phyloP scores from a whole-genome alignment of 2,113 vertebrate species.

The Ictalurus furcatus region DNA sequence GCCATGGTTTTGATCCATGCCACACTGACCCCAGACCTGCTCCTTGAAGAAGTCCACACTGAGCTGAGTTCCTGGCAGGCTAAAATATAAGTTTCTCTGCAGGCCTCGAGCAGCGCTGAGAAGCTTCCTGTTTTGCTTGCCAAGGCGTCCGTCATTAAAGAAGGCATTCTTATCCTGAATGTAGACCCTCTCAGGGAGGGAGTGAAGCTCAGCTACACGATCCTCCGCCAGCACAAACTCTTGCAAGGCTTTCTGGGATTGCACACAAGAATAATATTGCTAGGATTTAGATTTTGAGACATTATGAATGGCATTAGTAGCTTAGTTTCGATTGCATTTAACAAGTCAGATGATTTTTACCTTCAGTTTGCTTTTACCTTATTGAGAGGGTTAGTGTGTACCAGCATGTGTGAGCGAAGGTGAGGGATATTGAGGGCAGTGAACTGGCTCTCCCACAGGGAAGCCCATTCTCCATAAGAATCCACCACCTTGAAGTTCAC shows the following conservation, averaged over 20 bases:
- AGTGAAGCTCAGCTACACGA: constrained; percentile 67
- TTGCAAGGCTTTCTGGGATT: constrained; percentile 70
- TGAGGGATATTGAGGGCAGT: constrained; percentile 73
- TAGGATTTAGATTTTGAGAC: background rate
- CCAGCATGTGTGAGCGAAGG: constrained; percentile 76
- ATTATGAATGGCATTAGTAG: background rate
- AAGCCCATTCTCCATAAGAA: constrained; percentile 72
- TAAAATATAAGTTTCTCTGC: constrained; percentile 70
- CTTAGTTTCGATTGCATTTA: no score
- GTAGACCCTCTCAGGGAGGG: constrained; percentile 67
- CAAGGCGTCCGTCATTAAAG: constrained; percentile 74
- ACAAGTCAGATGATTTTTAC: background rate
- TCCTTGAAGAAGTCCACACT: constrained; percentile 76
- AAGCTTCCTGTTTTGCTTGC: constrained; percentile 69
- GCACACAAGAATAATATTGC: background rate
- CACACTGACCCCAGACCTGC: constrained; percentile 64
- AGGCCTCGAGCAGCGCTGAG: constrained; percentile 61
- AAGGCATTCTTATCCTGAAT: constrained; percentile 76
- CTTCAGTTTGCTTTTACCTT: constrained; percentile 62
- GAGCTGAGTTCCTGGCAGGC: constrained; percentile 72
- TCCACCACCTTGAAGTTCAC: constrained; percentile 70
- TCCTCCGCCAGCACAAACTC: constrained; percentile 65
- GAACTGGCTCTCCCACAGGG: constrained; percentile 77
- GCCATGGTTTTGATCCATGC: background rate
- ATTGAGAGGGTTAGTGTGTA: constrained; percentile 75